Evolutionary conservation across 1,140 invertebrate genomes (phyloP).

Genomic region (Drosophila parvula): DNA sequence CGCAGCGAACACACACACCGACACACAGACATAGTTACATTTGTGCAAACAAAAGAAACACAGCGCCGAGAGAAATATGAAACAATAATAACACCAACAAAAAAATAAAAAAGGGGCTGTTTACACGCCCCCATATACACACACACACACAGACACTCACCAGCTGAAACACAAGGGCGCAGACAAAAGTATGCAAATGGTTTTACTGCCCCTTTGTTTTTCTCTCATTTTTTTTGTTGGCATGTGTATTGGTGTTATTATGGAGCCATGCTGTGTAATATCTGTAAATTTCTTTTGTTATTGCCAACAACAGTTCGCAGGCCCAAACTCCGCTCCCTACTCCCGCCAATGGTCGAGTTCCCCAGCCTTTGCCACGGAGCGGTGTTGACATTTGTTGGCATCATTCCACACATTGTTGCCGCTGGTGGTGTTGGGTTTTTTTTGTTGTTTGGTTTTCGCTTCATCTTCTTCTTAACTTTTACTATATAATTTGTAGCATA

Average conservation of each 20-base stretch:
- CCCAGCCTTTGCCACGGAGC: constrained; percentile 25
- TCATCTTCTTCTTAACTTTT: constrained; percentile 78
- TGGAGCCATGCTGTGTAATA: constrained; percentile 82
- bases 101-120: constrained; percentile 63
- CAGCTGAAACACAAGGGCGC: constrained; percentile 9
- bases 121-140: constrained; percentile 69
- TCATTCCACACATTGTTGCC: constrained; percentile 81
- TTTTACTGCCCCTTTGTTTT: constrained; percentile 80
- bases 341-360: constrained; percentile 9
- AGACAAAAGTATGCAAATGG: constrained; percentile 74
- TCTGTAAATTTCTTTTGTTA: constrained; percentile 83
- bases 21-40: constrained; percentile 13
- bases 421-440: constrained; percentile 71
- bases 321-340: neutral
- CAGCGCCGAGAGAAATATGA: constrained; percentile 67
- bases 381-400: constrained; percentile 81
- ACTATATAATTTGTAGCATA: constrained; percentile 83
- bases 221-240: constrained; percentile 36
- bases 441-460: constrained; percentile 76
- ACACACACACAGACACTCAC: constrained; percentile 15
- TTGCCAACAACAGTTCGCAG: constrained; percentile 76
- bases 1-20: constrained; percentile 38
- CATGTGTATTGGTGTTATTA: constrained; percentile 77
- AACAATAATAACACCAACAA: constrained; percentile 56
- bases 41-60: constrained; percentile 52